Evolutionary conservation across 2,113 vertebrate species (phyloP).

Genomic region (Eolophus roseicapilla): DNA sequence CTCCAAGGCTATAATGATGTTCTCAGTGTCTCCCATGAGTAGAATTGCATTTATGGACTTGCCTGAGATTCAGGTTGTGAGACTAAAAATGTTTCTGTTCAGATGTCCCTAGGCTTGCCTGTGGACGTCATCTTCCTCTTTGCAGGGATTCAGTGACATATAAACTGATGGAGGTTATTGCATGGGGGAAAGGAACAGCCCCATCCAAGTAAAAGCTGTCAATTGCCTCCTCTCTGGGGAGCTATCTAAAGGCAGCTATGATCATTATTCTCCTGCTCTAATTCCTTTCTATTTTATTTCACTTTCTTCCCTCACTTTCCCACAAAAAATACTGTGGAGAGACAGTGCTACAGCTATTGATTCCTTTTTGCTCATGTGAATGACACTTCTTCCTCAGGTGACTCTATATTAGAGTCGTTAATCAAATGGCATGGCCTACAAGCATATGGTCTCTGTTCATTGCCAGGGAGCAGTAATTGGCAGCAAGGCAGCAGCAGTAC

Average conservation of each 20-base stretch:
- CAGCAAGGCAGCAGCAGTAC: background rate
- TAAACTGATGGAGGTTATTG: background rate
- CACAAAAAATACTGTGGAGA: background rate
- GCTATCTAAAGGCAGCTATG: background rate
- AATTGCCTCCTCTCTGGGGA: background rate
- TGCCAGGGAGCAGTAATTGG: background rate
- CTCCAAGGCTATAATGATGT: background rate
- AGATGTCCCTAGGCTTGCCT: background rate
- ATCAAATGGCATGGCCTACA: background rate
- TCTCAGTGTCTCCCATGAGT: background rate
- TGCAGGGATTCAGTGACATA: background rate
- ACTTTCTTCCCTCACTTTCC: background rate
- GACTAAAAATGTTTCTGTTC: background rate
- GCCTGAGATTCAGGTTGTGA: background rate
- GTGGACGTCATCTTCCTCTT: background rate
- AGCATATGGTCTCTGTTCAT: background rate
- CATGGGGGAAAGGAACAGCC: background rate
- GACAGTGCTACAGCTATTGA: background rate
- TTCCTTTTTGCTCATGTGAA: background rate
- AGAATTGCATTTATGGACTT: background rate
- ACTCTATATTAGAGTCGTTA: background rate
- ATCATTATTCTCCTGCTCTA: background rate
- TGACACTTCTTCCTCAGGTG: constrained; percentile 10
- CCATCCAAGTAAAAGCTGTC: background rate
- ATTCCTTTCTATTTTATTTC: background rate